Base-by-base conservation (phyloP, 2,888 invertebrate genomes). In the Petrolisthes cinctipes region DNA sequence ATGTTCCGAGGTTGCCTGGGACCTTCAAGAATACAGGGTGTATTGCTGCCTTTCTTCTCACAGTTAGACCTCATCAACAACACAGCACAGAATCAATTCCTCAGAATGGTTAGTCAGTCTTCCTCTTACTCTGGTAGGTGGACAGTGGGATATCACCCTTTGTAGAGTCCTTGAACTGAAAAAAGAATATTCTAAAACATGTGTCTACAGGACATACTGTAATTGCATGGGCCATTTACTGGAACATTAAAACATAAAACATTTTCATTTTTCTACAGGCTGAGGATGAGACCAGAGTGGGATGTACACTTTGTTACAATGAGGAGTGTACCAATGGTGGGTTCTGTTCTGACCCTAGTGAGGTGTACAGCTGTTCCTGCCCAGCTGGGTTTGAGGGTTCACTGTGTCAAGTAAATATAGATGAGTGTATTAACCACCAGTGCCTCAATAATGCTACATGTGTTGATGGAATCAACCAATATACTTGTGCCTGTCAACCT, bases 1-100 rank as follows among this genome's bases (percentile, higher is more conserved):
- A 54, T 91, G 86, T 94, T 94, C 91, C 94, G 97, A 94, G 98
- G 98, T 6, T 98, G 98, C 92, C 93, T 98, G 92, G 96, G 96
- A 56, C 97, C 97, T 92, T 96, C 97, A 82, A 95, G 97, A 92
- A 95, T 98, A 87, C 97, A 97, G 83, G 94, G 95, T 83, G 94
- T 97, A 91, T 94, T 98, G 89, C 93, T 98, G 91, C 98, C 98
- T 5, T 98, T 96, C 93, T 97, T 97, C 93, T 94, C 95, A 54
- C 95, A 95, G 92, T 94, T 95, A 90, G 95, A 96, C 92, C 94
- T 97, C 91, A 83, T 89, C 5, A 91, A 91, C 83, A 91, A 91
- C 83, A 91, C 91, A 17, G 91, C 91, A 54, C 37, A 82, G 51
- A 90, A 89, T 73, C 86, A 88, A 66, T 91, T 91, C 79, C 68